A percentile compares a stretch with the other conserved stretches of the same genome.
Conservation (phyloP, 1,140 invertebrate species). For the Uloborus diversus region DNA sequence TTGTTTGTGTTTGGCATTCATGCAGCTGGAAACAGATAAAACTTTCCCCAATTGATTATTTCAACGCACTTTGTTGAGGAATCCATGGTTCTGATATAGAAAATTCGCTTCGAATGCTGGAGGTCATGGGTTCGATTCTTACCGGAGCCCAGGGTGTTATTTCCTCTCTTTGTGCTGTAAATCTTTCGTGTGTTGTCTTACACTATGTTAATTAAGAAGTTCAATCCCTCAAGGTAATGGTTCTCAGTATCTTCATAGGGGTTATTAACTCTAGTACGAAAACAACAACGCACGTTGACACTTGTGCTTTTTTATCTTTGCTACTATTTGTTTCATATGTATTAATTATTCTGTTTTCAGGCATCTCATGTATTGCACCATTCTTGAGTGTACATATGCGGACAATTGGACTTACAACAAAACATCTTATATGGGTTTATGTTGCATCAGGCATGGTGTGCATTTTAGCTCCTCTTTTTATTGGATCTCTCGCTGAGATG, state of each 20-base stretch:
- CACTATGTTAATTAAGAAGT: background rate
- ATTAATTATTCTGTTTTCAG: conserved; percentile 5
- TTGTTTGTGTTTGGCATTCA: background rate
- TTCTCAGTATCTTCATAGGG: background rate
- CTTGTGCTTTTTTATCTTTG: background rate
- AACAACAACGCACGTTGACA: background rate
- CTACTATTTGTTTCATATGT: background rate
- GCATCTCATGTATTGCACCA: conserved; percentile 55
- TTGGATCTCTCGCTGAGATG: conserved; percentile 56
- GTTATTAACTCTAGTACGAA: background rate
- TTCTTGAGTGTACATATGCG: conserved; percentile 57
- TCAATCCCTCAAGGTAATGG: background rate
- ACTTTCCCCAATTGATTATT: background rate
- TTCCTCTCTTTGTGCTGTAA: too few relatives aligned
- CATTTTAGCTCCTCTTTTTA: conserved; percentile 50
- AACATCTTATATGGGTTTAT: conserved; percentile 53
- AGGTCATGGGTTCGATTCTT: background rate
- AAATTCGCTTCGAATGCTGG: background rate
- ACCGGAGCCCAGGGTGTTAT: too few relatives aligned
- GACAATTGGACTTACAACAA: conserved; percentile 54
- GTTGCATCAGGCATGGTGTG: conserved; percentile 50
- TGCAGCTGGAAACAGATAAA: background rate
- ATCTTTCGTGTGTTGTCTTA: background rate
- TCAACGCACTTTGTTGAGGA: background rate
- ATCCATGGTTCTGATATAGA: background rate